Conservation (phyloP, 2,113 vertebrate species). For the mouse (Mus musculus) region GRCm39 chr11:101245001-101245500, state of each 20-base stretch:
- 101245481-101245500: not conserved
- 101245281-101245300: not conserved
- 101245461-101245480: not conserved
- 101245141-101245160: not conserved
- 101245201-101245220: not conserved
- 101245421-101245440: not conserved
- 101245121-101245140: too few relatives aligned
- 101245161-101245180: not conserved
- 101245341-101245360: not conserved
- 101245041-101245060: not conserved
- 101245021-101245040: not conserved
- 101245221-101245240: not conserved
- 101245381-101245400: not conserved
- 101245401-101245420: not conserved
- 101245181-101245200: not conserved
- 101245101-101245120: not conserved
- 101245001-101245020: not conserved
- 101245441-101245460: not conserved
- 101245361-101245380: not conserved
- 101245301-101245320: not conserved
- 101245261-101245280: not conserved
- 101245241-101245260: not conserved
- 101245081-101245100: not conserved
- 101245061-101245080: not conserved
- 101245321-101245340: not conserved